Evolutionary conservation across 2,113 vertebrate genomes (phyloP), one percentile per base, ranked within the genome.

Genomic region (Parus major): DNA sequence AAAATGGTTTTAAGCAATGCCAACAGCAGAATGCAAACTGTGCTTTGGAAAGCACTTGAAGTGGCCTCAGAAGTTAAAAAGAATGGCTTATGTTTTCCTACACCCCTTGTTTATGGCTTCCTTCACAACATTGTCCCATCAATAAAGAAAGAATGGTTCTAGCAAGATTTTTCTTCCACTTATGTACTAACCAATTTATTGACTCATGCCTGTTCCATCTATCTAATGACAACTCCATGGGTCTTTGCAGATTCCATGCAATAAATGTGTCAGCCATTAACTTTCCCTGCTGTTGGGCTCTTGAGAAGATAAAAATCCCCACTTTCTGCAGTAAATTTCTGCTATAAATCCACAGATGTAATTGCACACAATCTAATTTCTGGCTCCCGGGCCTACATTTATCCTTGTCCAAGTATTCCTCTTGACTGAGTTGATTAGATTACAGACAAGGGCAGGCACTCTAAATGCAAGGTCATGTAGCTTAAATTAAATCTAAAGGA

Each of bases 401-500:
- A 92, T 94, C 85, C 82, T 90, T 93, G 93, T 96, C 94, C 72
- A 93, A 94, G 85, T 75, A 83, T 77, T 96, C 82, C 85, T 92
- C 94, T 92, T 94, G 79, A 96, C 93, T 83, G 90, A 94, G 35
- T 49, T 88, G 92, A 97, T 96, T 95, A 83, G 85, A 90, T 97
- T 96, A 94, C 41, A 92, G 87, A 81, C 87, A 91, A 96, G 92
- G 94, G 92, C 85, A 95, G 79, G 56, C 19, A 3, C 53, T 78
- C 75, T 86, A 96, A 97, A 95, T 88, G 68, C 90, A 96, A 96
- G 96, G 92, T 95, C 92, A 68, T 70, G 68, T 49, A 81, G 47
- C 71, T 95, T 71, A 95, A 97, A 96, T 97, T 93, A 88, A 96
- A 96, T 94, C 88, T 68, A 83, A 83, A 96, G 76, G 69, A 86